phyloP scores from a whole-genome alignment of 1,140 invertebrate species.

The Zaprionus davidi region DNA sequence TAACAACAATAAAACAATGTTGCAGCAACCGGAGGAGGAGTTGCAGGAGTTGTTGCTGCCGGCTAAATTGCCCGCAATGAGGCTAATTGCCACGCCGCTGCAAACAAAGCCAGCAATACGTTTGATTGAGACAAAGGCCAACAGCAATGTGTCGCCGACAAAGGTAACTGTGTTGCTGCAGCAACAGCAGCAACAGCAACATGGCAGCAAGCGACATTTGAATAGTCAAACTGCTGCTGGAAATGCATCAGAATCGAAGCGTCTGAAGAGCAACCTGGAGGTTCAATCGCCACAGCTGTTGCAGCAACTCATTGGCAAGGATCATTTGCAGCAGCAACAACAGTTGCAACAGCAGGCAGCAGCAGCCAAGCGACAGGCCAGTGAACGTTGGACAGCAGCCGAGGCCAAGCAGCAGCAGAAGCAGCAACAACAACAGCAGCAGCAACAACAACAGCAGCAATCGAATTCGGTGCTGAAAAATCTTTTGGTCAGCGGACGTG shows the following conservation, averaged over 20 bases:
- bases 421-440: conserved; percentile 57
- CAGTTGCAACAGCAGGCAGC: conserved; percentile 36
- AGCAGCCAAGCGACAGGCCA: conserved; percentile 49
- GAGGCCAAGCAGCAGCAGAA: conserved; percentile 43
- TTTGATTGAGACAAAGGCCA: conserved; percentile 60
- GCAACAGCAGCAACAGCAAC: conserved; percentile 48
- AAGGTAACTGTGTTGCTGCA: conserved; percentile 45
- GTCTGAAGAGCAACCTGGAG: conserved; percentile 68
- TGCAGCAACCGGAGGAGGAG: conserved; percentile 51
- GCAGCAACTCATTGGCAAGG: conserved; percentile 69
- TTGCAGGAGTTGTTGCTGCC: conserved; percentile 50
- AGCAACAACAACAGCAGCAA: conserved; percentile 67
- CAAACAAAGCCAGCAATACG: conserved; percentile 68
- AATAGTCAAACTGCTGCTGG: conserved; percentile 50
- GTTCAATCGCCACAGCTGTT: conserved; percentile 70
- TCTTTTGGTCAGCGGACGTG: conserved; percentile 95
- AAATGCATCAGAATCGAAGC: conserved; percentile 66
- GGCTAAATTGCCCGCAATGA: conserved; percentile 57
- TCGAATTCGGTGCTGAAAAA: conserved; percentile 91
- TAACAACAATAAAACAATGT: conserved; percentile 39
- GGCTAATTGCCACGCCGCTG: conserved; percentile 55
- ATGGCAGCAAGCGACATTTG: conserved; percentile 75
- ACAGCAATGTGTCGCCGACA: conserved; percentile 29
- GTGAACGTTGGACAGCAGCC: conserved; percentile 55
- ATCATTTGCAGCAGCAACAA: conserved; percentile 44